Evolutionary conservation across 2,113 vertebrate genomes (phyloP).

Genomic region (Eulemur rufifrons): DNA sequence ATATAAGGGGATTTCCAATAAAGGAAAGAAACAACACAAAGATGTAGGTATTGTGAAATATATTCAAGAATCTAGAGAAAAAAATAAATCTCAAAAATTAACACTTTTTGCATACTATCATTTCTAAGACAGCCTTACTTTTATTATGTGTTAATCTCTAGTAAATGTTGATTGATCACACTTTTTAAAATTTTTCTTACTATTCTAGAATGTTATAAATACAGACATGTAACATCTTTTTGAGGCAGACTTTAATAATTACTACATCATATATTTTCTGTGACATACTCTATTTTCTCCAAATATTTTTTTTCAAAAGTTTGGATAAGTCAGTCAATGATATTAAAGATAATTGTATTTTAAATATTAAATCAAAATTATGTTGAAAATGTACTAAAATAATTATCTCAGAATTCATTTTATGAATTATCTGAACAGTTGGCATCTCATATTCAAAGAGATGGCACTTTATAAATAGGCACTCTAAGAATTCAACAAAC

Average conservation of each 20-base stretch:
- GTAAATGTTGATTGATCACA: background rate
- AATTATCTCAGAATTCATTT: background rate
- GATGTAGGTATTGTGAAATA: background rate
- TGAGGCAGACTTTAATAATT: background rate
- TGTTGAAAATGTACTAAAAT: background rate
- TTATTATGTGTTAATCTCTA: background rate
- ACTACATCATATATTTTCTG: background rate
- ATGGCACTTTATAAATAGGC: background rate
- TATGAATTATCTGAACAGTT: background rate
- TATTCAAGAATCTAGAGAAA: background rate
- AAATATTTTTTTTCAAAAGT: background rate
- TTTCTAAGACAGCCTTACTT: background rate
- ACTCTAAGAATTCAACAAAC: background rate
- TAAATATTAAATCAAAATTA: background rate
- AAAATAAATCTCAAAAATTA: background rate
- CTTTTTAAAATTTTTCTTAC: background rate
- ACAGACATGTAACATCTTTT: background rate
- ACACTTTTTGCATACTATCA: background rate
- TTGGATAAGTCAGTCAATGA: background rate
- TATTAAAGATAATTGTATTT: background rate
- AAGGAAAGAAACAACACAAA: too few species aligned
- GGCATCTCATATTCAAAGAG: background rate
- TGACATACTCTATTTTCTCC: background rate
- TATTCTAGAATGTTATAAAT: background rate
- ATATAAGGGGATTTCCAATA: too few species aligned